Conservation (phyloP, 2,888 invertebrate species). For the Venusia cambrica region DNA sequence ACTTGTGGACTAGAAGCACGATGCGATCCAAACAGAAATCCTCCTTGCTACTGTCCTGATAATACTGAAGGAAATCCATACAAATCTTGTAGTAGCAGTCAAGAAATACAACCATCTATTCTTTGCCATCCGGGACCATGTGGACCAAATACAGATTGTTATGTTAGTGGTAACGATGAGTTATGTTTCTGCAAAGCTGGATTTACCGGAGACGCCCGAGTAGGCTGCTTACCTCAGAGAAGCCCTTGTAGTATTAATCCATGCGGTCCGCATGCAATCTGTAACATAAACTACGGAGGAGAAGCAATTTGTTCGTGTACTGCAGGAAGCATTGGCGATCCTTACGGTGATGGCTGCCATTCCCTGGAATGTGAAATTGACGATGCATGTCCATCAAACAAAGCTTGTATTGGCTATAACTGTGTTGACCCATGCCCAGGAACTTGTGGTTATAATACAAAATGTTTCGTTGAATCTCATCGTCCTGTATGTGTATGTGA, state of each 20-base stretch:
- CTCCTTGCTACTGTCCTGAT: conserved; percentile 93
- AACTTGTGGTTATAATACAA: conserved; percentile 87
- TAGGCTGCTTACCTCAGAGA: conserved; percentile 86
- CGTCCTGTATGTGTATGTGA: conserved; percentile 90
- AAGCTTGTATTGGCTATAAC: conserved; percentile 89
- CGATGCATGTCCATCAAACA: conserved; percentile 86
- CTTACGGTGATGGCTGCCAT: conserved; percentile 87
- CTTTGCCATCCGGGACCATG: conserved; percentile 92
- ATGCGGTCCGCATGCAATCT: conserved; percentile 89
- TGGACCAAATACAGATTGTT: conserved; percentile 91
- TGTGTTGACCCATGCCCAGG: conserved; percentile 92
- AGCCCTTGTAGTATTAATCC: conserved; percentile 89
- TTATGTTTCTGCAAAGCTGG: conserved; percentile 91
- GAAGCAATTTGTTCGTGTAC: conserved; percentile 87
- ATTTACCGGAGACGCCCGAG: conserved; percentile 89
- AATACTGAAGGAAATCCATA: conserved; percentile 92
- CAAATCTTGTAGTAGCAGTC: conserved; percentile 83
- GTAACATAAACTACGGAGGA: conserved; percentile 84
- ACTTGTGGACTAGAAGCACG: conserved; percentile 89
- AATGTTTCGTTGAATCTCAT: conserved; percentile 88
- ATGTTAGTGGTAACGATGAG: conserved; percentile 89
- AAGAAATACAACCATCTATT: conserved; percentile 75
- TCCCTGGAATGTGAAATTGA: conserved; percentile 91
- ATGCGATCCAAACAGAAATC: conserved; percentile 89
- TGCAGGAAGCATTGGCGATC: conserved; percentile 88